phyloP scores from a whole-genome alignment of 2,888 invertebrate genomes.

The Timema podura region DNA sequence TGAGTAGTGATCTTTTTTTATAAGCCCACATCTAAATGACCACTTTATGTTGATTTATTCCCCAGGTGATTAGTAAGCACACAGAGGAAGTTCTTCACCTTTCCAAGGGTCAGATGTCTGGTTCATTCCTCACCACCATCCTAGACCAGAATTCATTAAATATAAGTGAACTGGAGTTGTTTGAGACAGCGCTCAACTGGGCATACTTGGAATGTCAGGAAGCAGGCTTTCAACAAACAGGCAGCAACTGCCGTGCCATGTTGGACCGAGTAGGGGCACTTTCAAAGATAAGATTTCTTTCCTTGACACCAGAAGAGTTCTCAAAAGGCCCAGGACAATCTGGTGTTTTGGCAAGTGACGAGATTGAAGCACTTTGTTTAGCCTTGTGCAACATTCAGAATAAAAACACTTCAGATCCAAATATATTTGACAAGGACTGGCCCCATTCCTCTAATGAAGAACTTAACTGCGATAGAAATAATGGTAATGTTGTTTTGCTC shows the following conservation, averaged over 20 bases:
- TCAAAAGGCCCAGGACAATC: conserved; percentile 40
- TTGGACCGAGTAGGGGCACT: conserved; percentile 48
- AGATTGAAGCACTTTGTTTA: conserved; percentile 20
- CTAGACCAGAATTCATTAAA: conserved; percentile 51
- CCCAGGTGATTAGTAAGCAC: conserved; percentile 51
- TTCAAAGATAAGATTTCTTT: conserved; percentile 47
- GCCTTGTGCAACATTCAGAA: conserved; percentile 18
- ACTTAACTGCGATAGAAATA: not conserved
- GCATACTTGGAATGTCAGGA: conserved; percentile 50
- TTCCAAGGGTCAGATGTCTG: conserved; percentile 49
- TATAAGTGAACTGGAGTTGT: conserved; percentile 52
- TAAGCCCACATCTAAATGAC: not conserved
- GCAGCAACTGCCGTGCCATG: conserved; percentile 48
- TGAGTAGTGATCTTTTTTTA: not conserved
- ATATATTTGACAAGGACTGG: no score
- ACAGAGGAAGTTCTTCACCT: conserved; percentile 52
- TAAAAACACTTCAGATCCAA: not conserved
- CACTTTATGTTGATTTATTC: conserved; percentile 12
- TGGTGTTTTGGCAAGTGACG: conserved; percentile 25
- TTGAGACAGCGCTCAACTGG: conserved; percentile 55
- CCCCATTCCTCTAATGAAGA: not conserved
- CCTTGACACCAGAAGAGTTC: conserved; percentile 43
- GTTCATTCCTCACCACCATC: conserved; percentile 49
- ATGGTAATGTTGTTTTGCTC: conserved; percentile 2
- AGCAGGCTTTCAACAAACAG: conserved; percentile 43